These are phyloP conservation scores for Aptenodytes forsteri DNA, from an alignment of 2,113 vertebrate species.

Conservation along the genomic window DNA sequence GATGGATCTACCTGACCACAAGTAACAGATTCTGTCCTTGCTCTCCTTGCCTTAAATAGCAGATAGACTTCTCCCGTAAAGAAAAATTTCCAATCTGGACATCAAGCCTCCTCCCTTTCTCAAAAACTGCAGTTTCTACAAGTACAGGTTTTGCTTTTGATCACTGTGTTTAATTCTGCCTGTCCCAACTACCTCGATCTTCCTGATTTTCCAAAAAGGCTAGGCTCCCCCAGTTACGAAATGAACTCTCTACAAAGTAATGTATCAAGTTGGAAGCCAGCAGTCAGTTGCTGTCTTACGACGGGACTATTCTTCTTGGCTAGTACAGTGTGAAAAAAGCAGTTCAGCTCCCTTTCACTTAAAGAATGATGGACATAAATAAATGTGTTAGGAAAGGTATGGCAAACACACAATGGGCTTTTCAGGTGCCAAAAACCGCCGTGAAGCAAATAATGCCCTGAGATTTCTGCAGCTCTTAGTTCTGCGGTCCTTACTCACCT, in stretches of 20 bases:
- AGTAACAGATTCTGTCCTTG: not conserved
- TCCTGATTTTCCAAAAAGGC: not conserved
- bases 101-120: not conserved
- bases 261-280: not conserved
- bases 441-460: not conserved
- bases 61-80: not conserved
- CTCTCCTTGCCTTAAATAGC: not conserved
- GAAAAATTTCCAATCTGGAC: not conserved
- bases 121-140: not conserved
- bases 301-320: constrained; percentile 19
- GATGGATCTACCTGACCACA: not conserved
- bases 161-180: not conserved
- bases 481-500: not conserved
- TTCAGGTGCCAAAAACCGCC: not conserved
- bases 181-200: not conserved
- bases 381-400: not conserved
- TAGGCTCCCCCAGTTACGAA: not conserved
- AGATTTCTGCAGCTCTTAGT: not conserved
- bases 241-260: not conserved
- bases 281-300: not conserved
- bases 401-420: not conserved
- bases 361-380: constrained; percentile 6
- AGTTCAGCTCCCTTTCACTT: constrained; percentile 22
- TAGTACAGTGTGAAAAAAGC: constrained; percentile 1
- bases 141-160: not conserved